These are phyloP conservation scores for Antheraea mylitta DNA, from an alignment of 1,140 invertebrate species.

Conservation along the genomic window DNA sequence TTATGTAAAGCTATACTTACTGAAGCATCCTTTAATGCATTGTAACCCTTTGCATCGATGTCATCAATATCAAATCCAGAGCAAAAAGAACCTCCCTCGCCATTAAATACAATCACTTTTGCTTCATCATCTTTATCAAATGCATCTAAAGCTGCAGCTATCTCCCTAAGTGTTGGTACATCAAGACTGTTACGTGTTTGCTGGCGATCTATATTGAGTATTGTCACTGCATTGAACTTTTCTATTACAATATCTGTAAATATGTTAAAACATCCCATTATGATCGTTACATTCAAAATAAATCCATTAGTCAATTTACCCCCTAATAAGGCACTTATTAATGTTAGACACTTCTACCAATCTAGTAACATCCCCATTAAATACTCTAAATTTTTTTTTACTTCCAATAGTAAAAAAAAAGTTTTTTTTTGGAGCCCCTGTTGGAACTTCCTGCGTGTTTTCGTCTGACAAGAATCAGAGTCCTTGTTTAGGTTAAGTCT, in stretches of 20 bases:
- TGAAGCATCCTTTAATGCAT: slow-evolving; percentile 69
- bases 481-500: too few relatives aligned
- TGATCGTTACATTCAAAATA: too few relatives aligned
- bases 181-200: slow-evolving; percentile 90
- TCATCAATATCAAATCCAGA: slow-evolving; percentile 92
- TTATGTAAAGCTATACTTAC: slow-evolving; percentile 39
- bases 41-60: slow-evolving; percentile 78
- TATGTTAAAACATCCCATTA: neutral
- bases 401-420: too few relatives aligned
- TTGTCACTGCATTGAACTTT: slow-evolving; percentile 81
- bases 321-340: too few relatives aligned
- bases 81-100: slow-evolving; percentile 94
- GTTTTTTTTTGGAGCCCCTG: too few relatives aligned
- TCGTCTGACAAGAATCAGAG: too few relatives aligned
- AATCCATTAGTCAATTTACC: too few relatives aligned
- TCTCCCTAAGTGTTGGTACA: slow-evolving; percentile 81
- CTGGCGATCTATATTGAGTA: slow-evolving; percentile 93
- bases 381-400: too few relatives aligned
- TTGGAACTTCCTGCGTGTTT: too few relatives aligned
- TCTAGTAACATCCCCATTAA: too few relatives aligned
- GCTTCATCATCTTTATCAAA: slow-evolving; percentile 89
- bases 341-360: too few relatives aligned
- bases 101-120: slow-evolving; percentile 89
- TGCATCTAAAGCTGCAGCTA: slow-evolving; percentile 85
- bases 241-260: slow-evolving; percentile 79